Conservation (phyloP, 2,113 vertebrate genomes). For the Indicator indicator region DNA sequence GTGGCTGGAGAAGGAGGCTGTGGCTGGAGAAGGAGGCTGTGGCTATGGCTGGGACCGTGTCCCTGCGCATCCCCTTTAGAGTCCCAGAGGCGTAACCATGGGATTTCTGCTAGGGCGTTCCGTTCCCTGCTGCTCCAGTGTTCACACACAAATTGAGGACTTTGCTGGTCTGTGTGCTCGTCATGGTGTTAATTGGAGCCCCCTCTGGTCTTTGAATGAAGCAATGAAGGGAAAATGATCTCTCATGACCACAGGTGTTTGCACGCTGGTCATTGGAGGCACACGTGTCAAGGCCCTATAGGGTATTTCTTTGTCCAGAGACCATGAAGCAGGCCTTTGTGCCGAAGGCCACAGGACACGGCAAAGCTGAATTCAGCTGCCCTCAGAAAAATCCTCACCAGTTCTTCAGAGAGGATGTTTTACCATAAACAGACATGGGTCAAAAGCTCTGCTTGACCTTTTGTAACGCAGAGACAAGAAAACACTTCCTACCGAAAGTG, state of each 20-base stretch:
- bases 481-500: background rate
- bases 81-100: fast-evolving
- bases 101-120: fast-evolving
- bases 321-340: fast-evolving
- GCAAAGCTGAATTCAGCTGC: too few species aligned
- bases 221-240: fast-evolving
- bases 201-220: fast-evolving
- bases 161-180: fast-evolving
- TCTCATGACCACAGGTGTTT: fast-evolving
- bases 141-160: fast-evolving
- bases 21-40: too few species aligned
- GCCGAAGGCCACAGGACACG: fast-evolving
- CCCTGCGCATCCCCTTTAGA: too few species aligned
- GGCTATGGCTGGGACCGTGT: too few species aligned
- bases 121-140: fast-evolving
- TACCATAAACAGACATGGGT: fast-evolving
- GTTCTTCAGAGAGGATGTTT: fast-evolving
- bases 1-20: background rate
- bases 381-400: background rate
- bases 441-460: fast-evolving
- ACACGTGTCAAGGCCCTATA: fast-evolving
- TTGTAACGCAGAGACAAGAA: fast-evolving
- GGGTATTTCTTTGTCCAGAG: background rate
- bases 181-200: fast-evolving
- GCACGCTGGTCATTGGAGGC: too few species aligned